Evolutionary conservation across 2,113 vertebrate species (phyloP).

Genomic region (Oreochromis aureus): DNA sequence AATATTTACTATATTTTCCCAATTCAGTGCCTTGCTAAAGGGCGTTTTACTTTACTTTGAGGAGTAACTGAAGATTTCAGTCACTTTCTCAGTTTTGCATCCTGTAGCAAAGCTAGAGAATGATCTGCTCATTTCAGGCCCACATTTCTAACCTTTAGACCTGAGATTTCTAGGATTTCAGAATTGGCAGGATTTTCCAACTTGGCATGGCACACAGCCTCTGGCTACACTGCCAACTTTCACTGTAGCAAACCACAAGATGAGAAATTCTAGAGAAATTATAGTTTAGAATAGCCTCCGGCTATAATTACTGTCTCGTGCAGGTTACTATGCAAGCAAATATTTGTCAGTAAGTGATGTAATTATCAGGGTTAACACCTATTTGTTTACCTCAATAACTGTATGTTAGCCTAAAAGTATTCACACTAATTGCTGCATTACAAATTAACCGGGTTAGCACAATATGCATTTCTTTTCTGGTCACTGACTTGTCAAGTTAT

Average conservation of each 20-base stretch:
- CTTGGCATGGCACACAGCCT: slow-evolving; percentile 14
- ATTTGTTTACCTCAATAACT: neutral
- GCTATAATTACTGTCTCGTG: neutral
- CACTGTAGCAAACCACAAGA: slow-evolving; percentile 13
- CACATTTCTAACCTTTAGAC: slow-evolving; percentile 40
- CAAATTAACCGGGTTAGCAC: neutral
- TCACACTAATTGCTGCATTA: neutral
- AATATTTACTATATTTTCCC: neutral
- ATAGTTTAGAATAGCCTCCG: neutral
- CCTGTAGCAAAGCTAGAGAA: neutral
- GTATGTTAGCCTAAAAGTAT: neutral
- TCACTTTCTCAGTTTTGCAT: slow-evolving; percentile 8
- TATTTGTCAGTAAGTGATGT: neutral
- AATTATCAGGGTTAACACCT: neutral
- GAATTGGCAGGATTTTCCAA: slow-evolving; percentile 1
- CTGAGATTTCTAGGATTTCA: slow-evolving; percentile 28
- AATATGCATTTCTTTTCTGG: neutral
- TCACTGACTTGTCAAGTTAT: neutral
- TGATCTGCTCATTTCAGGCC: neutral
- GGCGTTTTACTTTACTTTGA: neutral
- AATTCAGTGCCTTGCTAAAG: neutral
- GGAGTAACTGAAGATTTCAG: slow-evolving; percentile 3
- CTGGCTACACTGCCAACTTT: neutral
- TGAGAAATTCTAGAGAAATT: neutral
- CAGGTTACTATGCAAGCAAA: neutral